phyloP scores from a whole-genome alignment of 2,888 invertebrate genomes.

The Schizotus pectinicornis region DNA sequence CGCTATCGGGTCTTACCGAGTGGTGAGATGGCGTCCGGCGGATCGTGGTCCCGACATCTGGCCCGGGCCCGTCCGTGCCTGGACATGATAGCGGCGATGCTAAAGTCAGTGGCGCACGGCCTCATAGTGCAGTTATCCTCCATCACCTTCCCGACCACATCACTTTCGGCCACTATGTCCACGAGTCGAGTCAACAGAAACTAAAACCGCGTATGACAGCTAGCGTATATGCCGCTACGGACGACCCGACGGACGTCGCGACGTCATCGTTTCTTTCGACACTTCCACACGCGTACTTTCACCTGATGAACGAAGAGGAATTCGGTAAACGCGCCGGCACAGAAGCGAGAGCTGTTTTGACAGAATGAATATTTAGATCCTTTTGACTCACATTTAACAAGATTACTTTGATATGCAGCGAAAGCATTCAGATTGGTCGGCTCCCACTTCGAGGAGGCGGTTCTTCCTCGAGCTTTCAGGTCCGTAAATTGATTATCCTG shows the following conservation, averaged over 20 bases:
- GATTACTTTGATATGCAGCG: slow-evolving; percentile 57
- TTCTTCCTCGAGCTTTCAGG: slow-evolving; percentile 48
- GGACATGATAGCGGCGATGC: slow-evolving; percentile 95
- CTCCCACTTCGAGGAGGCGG: slow-evolving; percentile 59
- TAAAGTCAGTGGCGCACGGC: slow-evolving; percentile 92
- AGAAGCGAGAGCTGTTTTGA: slow-evolving; percentile 57
- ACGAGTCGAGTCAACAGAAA: slow-evolving; percentile 19
- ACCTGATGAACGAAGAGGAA: slow-evolving; percentile 23
- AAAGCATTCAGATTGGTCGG: slow-evolving; percentile 60
- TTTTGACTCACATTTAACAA: slow-evolving; percentile 57
- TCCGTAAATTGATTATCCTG: slow-evolving; percentile 66
- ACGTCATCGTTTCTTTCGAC: slow-evolving; percentile 23
- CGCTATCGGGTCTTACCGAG: slow-evolving; percentile 56
- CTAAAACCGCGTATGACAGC: slow-evolving; percentile 17
- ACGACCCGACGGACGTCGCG: slow-evolving; percentile 8
- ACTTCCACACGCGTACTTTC: slow-evolving; percentile 35
- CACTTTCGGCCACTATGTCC: slow-evolving; percentile 14
- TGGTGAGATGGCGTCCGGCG: slow-evolving; percentile 54
- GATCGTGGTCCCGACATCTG: slow-evolving; percentile 60
- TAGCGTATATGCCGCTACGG: slow-evolving; percentile 2
- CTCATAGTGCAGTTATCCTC: slow-evolving; percentile 74
- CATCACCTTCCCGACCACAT: slow-evolving; percentile 55
- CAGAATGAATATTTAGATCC: slow-evolving; percentile 59
- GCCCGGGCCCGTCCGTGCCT: slow-evolving; percentile 67
- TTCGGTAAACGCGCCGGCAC: slow-evolving; percentile 32